Percentiles rank a stretch among this genome's conserved stretches.
Evolutionary conservation across 2,888 invertebrate species (phyloP).

Genomic region (Laspeyria flexula): DNA sequence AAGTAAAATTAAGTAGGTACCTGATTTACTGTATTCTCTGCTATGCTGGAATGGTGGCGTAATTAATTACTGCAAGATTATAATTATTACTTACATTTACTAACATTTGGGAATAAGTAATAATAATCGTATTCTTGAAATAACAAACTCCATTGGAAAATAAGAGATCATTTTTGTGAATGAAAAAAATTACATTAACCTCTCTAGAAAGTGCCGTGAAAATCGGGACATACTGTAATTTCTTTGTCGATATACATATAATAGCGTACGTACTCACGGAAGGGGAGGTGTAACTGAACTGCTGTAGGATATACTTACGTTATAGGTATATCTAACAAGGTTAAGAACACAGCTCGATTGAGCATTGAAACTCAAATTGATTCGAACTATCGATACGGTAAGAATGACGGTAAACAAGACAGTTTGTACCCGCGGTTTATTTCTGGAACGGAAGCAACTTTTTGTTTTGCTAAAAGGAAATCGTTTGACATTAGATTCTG

Average conservation of each 20-base stretch:
- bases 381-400: not conserved
- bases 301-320: not conserved
- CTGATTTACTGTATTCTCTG: no score
- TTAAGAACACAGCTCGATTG: constrained; percentile 1
- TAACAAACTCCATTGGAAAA: no score
- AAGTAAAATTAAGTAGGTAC: no score
- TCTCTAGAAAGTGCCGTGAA: not conserved
- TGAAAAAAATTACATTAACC: not conserved
- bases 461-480: no score
- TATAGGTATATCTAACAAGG: not conserved
- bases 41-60: no score
- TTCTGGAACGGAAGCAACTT: not conserved
- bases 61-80: no score
- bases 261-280: not conserved
- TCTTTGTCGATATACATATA: not conserved
- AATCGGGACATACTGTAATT: not conserved
- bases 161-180: not conserved
- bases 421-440: not conserved
- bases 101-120: no score
- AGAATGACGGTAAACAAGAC: not conserved
- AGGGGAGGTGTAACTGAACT: not conserved
- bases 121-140: no score
- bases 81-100: no score
- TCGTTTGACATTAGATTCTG: no score
- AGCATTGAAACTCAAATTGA: no score